Evolutionary conservation across 2,797 vertebrate genomes (phyloP), one percentile per base, ranked within the genome.

Genomic region (Anguilla anguilla): DNA sequence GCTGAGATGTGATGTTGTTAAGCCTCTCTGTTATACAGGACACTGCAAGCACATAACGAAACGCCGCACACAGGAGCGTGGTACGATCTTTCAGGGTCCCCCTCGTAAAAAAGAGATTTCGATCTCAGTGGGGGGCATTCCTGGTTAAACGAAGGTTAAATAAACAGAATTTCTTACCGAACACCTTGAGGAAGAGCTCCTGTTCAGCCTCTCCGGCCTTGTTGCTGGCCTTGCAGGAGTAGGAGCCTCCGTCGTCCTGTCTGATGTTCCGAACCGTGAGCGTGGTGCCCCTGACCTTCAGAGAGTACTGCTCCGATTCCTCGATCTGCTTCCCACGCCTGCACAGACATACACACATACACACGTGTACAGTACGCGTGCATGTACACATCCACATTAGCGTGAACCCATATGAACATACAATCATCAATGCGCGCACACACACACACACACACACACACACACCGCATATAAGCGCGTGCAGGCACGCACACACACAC

Each of bases 141-240:
- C 51, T 51, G 51, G 51, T 51, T 9, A 10, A 51, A 10, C 10
- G 10, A 51, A 51, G 51, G 51, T 51, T 6, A 51, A 10, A 39
- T 39, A 51, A 51, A 51, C 51, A 51, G 51, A 6, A 51, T 25
- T 84, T 83, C 97, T 97, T 95, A 99, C 98, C 98, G 86, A 99
- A 99, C 92, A 99, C 98, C 94, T 99, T 98, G 89, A 99, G 97
- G 88, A 97, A 96, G 10, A 97, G 95, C 91, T 98, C 97, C 39
- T 96, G 96, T 89, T 98, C 97, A 90, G 97, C 97, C 88, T 95
- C 96, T n/a, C 98, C 98, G 0, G 98, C 98, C 94, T 99, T 99
- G 93, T 99, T 99, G 92, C 95, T 96, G 89, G 98, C 98, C 90
- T 91, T 97, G 93, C 98, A 99, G 84, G 95, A 90, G 92, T 99